A percentile compares a stretch with the other conserved stretches of the same genome.
phyloP scores from a whole-genome alignment of 1,140 invertebrate species.

The Neelides sp. region DNA sequence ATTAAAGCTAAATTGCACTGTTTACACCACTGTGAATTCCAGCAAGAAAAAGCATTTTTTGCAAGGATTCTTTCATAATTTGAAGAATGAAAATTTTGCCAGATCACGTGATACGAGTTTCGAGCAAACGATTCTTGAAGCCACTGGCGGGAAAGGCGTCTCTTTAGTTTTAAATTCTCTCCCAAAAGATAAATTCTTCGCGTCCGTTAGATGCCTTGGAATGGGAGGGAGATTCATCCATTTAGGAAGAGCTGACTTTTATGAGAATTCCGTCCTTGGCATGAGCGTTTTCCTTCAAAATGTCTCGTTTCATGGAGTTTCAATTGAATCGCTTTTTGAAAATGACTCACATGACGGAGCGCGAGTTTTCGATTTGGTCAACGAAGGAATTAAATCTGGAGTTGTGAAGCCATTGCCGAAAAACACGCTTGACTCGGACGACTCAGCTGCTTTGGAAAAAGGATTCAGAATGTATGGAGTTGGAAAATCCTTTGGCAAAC shows the following conservation, averaged over 20 bases:
- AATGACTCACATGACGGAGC: background rate
- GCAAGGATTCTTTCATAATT: constrained; percentile 32
- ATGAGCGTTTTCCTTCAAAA: constrained; percentile 26
- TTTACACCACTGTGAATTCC: constrained; percentile 41
- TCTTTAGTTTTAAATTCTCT: constrained; percentile 55
- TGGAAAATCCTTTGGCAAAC: constrained; percentile 84
- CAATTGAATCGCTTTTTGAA: constrained; percentile 1
- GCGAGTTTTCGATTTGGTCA: constrained; percentile 47
- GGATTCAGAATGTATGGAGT: constrained; percentile 90
- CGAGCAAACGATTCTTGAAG: constrained; percentile 44
- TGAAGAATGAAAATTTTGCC: constrained; percentile 44
- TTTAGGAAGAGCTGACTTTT: constrained; percentile 63
- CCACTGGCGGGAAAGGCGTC: constrained; percentile 49
- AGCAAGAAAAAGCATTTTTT: constrained; percentile 36
- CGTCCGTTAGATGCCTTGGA: constrained; percentile 38
- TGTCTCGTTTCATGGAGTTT: constrained; percentile 23
- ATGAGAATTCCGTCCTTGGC: constrained; percentile 46
- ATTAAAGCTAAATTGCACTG: constrained; percentile 53
- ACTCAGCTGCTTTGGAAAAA: constrained; percentile 75
- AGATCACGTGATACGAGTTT: constrained; percentile 50
- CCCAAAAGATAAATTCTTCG: constrained; percentile 50
- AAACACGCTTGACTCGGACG: constrained; percentile 62
- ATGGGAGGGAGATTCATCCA: constrained; percentile 55
- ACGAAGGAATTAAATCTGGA: constrained; percentile 67
- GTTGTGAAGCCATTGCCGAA: constrained; percentile 69